Evolutionary conservation across 2,797 vertebrate genomes (phyloP), one percentile per base, ranked within the genome.

Genomic region (Darevskia nairensis): DNA sequence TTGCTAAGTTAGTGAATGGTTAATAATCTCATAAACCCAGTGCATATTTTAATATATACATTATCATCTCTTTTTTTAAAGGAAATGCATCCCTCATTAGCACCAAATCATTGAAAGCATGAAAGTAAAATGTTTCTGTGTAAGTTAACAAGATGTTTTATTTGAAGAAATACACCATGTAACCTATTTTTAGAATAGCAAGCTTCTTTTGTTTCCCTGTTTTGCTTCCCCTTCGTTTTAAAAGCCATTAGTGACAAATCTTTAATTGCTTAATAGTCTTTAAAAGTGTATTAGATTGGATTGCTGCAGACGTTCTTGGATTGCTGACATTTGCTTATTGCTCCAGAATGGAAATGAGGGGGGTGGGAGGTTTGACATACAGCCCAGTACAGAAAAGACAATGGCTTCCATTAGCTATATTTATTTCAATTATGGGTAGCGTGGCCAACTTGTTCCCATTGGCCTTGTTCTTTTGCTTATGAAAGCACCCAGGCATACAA

Each of bases 201-300:
- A 74, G 50, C 55, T 55, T 46, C 76, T 74, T 85, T 84, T 84
- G 39, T 64, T 39, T 75, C 29, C 44, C 69, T 35, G 68, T 69
- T 86, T 50, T 81, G 81, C 46, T 27, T n/a, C 69, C 79, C 32
- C 17, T 85, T 86, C 59, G 9, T 66, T 81, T 75, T 81, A 75
- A 66, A 84, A 79, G 32, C 32, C 82, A 84, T 84, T 68, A 84
- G 32, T 79, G 76, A 84, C 74, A 88, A 88, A 87, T 84, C 32
- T 10, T 87, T 91, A 6, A 0, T 9, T 93, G 41, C 82, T 8
- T 92, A 81, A 83, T 77, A 81, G 6, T 25, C 72, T 89, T 44
- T 85, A 90, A 88, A 9, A 1, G 4, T 3, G 0, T 29, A 89
- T 76, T 32, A 80, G 0, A 61, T 80, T 59, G 76, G 0, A 59